Evolutionary conservation across 1,140 invertebrate species (phyloP), one percentile per base, ranked within the genome.

Genomic region (Bombus fervidus): DNA sequence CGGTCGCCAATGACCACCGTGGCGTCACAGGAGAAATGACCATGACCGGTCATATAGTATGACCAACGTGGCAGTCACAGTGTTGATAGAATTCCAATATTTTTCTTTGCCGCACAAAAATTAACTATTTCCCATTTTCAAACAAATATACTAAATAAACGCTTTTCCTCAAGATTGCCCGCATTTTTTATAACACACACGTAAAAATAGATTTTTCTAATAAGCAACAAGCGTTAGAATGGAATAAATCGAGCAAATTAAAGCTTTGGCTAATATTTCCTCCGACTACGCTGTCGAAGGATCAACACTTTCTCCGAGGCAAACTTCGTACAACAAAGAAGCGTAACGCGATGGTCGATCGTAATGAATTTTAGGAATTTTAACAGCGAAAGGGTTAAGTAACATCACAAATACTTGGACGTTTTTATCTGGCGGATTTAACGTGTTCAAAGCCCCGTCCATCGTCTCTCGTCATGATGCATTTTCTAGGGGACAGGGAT

Each of bases 381-480:
- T 10, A 18, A 0, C 15, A 59, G 53, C 74, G 53, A 76, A 76
- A 39, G 74, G 53, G 15, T 66, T 53, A 53, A 53, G 47, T 22
- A 31, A 4, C 22, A n/a, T n/a, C 12, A 0, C 2, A 53, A 53
- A 53, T 25, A 39, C n/a, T 53, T 47, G 72, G 43, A 59, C 37
- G 75, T 66, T 73, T 31, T 34, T 37, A 31, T 43, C 43, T 43
- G 39, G 64, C 64, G 34, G 8, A 3, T 37, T 66, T 37, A 62
- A 22, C 41, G 22, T 47, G n/a, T 34, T 81, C 47, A 41, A 59
- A 34, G n/a, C 64, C 81, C 59, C 59, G 41, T 86, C 68, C 81
- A 79, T 86, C 85, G 85, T 86, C 85, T 79, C 85, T 84, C 85
- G 85, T 83, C 81, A 41, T 76, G 47, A 53, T 62, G 47, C 53